Evolutionary conservation across 2,888 invertebrate genomes (phyloP), one percentile per base, ranked within the genome.

Genomic region (Eupithecia exiguata): DNA sequence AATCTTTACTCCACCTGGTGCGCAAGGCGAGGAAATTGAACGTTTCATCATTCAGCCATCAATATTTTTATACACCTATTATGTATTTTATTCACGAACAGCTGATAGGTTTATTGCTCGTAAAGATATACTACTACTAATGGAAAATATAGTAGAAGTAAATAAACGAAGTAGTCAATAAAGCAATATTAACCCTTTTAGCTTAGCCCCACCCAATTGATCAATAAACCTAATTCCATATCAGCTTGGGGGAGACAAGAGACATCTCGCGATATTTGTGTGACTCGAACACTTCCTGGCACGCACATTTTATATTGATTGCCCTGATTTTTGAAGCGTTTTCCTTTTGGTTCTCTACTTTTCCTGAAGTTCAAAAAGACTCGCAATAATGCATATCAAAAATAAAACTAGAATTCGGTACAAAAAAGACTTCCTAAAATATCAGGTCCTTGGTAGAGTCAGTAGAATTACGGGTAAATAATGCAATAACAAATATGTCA

Each of bases 221-320:
- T 7, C 66, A 66, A 66, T 66, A 66, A 66, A 65, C 65, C 62
- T 78, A 30, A 68, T 68, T 53, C 36, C 53, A 10, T 49, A 68
- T 68, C 36, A 43, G 66, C 25, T 30, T 58, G 0, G 25, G 46
- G 25, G 58, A 58, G 58, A 58, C 21, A 25, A 21, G 66, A 21
- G 40, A 38, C 16, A 43, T 66, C 40, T 40, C 40, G 66, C 66
- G 16, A 66, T 66, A 25, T 43, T 40, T 40, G 12, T n/a, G 66
- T 43, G 25, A 21, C 25, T 40, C 16, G 21, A 40, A 40, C 14
- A 40, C 40, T 66, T 66, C 66, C 40, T 18, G 66, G 7, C 66
- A 66, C 66, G 66, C 66, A 66, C n/a, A n/a, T 65, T 38, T 36
- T 18, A 6, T 21, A 38, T 43, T 40, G 25, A 43, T 38, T 43